Evolutionary conservation across 2,113 vertebrate genomes (phyloP), one percentile per base, ranked within the genome.

Genomic region (Myotis brandtii): DNA sequence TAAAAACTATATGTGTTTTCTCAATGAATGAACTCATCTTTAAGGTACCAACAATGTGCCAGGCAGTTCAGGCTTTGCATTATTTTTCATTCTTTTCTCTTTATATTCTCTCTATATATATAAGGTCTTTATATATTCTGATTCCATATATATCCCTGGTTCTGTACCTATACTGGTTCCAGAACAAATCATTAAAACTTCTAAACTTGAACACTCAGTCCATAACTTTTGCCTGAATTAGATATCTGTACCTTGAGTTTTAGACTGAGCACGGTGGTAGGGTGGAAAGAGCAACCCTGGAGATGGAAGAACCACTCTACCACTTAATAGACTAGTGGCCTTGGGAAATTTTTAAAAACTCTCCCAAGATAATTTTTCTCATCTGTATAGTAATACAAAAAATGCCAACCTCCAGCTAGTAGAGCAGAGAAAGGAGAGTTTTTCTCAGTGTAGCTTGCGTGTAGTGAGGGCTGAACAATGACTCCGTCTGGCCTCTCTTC

Each of bases 21-120:
- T 34, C 32, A 94, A 83, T 83, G 70, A 86, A 67, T 83, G 54
- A 83, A 50, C 5, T 94, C n/a, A 83, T 62, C 46, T 86, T 13
- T 50, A 91, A 85, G 64, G 12, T n/a, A 59, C 11, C 75, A 80
- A 84, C 20, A 86, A 32, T 34, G 8, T 54, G 3, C 30, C 72
- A 92, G 48, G 12, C 3, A 64, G 8, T n/a, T 43, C 52, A 77
- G 79, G 21, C 3, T 40, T 91, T 50, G 69, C 62, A 23, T 0
- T 25, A 34, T 76, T 75, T 75, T 56, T 88, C 21, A 77, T 37
- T 40, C 0, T 85, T 69, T 72, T 67, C 72, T 40, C 7, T 88
- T 86, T 73, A 40, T 85, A 66, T 59, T 83, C n/a, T 69, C n/a
- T 67, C 30, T 76, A 10, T 62, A 12, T 62, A 1, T 16, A 1